These are phyloP conservation scores for Scaptomyza montana DNA, from an alignment of 1,140 invertebrate species.

Conservation along the genomic window DNA sequence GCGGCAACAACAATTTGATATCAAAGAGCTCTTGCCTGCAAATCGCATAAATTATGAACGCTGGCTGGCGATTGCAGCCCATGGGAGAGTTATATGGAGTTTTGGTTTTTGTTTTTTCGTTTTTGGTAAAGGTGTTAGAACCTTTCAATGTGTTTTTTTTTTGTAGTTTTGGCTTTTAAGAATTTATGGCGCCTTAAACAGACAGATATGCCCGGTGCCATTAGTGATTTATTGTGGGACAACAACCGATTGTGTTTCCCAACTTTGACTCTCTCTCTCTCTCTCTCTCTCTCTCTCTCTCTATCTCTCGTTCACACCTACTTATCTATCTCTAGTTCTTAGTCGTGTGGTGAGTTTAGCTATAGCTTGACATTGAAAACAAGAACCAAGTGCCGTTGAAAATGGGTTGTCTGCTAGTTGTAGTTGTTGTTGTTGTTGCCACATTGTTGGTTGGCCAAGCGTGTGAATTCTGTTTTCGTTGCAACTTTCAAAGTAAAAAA, in stretches of 20 bases:
- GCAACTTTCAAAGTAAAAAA: slow-evolving; percentile 78
- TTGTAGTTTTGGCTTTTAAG: slow-evolving; percentile 33
- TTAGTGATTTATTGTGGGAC: slow-evolving; percentile 81
- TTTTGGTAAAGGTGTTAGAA: slow-evolving; percentile 65
- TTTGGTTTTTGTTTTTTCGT: neutral
- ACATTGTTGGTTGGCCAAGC: slow-evolving; percentile 45
- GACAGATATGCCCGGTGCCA: slow-evolving; percentile 69
- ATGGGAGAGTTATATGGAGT: slow-evolving; percentile 7
- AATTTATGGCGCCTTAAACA: slow-evolving; percentile 76
- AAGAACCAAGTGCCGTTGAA: slow-evolving; percentile 53
- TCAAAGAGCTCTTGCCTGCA: slow-evolving; percentile 57
- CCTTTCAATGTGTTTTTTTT: slow-evolving; percentile 34
- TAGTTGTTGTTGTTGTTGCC: slow-evolving; percentile 17
- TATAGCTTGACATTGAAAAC: slow-evolving; percentile 69
- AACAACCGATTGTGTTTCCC: slow-evolving; percentile 58
- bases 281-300: slow-evolving; percentile 4
- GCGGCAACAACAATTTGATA: slow-evolving; percentile 67
- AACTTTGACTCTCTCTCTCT: neutral
- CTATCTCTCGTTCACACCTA: neutral
- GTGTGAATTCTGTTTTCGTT: slow-evolving; percentile 79
- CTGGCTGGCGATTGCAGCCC: slow-evolving; percentile 41
- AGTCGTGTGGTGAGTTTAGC: slow-evolving; percentile 34
- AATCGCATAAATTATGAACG: slow-evolving; percentile 70
- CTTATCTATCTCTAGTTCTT: slow-evolving; percentile 5
- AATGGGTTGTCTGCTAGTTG: slow-evolving; percentile 33